phyloP scores from a whole-genome alignment of 2,888 invertebrate genomes.

The Lasius fuliginosus region DNA sequence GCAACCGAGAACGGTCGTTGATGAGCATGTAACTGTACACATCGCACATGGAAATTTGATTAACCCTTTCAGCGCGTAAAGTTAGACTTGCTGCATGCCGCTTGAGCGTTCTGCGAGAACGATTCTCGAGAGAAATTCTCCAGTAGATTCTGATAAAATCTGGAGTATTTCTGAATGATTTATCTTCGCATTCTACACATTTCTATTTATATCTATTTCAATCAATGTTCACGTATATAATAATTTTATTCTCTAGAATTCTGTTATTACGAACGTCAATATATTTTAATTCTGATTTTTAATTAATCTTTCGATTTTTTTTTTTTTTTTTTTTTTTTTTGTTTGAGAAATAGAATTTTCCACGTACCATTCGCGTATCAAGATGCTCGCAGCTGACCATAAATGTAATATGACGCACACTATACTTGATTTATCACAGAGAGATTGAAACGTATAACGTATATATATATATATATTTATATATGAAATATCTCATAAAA shows the following conservation, averaged over 20 bases:
- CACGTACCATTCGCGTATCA: background rate
- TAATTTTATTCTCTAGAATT: background rate
- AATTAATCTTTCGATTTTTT: background rate
- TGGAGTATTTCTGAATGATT: slow-evolving; percentile 13
- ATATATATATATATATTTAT: background rate
- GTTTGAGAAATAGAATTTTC: background rate
- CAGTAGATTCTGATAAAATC: background rate
- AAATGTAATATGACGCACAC: slow-evolving; percentile 22
- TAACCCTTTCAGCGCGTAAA: slow-evolving; percentile 48
- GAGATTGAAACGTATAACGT: background rate
- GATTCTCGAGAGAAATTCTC: slow-evolving; percentile 9
- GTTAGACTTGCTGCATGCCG: slow-evolving; percentile 6
- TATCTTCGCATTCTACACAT: background rate
- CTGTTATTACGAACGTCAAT: background rate
- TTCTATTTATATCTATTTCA: background rate
- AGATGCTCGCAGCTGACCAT: background rate
- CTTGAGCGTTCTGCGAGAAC: background rate
- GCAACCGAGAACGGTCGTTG: background rate
- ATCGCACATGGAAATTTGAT: slow-evolving; percentile 44
- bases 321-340: background rate
- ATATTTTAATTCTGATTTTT: background rate
- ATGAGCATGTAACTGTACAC: slow-evolving; percentile 21
- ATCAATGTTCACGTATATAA: background rate
- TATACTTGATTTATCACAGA: slow-evolving; percentile 19
- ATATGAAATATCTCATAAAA: slow-evolving; percentile 26